These are phyloP conservation scores for Regulus satrapa DNA, from an alignment of 2,113 vertebrate species.

Conservation along the genomic window DNA sequence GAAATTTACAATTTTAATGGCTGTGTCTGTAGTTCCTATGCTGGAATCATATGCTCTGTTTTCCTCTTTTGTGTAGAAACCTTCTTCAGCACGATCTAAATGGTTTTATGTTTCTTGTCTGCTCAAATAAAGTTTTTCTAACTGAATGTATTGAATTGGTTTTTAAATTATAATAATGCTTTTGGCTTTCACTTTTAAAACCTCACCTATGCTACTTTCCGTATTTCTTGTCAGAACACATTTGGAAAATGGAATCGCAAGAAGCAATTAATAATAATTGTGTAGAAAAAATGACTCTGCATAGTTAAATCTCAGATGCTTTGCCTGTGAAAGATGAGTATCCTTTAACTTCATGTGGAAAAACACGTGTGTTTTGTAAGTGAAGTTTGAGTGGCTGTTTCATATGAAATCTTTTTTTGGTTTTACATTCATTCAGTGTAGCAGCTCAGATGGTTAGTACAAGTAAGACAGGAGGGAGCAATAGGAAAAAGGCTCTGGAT, in stretches of 20 bases:
- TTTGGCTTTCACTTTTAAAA: background rate
- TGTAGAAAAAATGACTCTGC: constrained; percentile 18
- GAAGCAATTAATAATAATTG: constrained; percentile 13
- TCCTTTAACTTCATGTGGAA: constrained; percentile 1
- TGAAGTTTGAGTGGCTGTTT: background rate
- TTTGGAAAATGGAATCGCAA: constrained; percentile 26
- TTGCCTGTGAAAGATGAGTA: constrained; percentile 8
- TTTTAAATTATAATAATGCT: background rate
- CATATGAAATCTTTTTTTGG: background rate
- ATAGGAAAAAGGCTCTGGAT: background rate
- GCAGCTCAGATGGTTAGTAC: background rate
- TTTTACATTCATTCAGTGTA: background rate
- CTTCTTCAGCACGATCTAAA: background rate
- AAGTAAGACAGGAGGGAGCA: background rate
- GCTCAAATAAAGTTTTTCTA: background rate
- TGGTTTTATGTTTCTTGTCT: background rate
- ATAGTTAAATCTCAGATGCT: background rate
- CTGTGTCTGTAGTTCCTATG: background rate
- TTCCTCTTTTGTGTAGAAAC: background rate
- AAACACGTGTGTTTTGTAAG: background rate
- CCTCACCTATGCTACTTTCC: background rate
- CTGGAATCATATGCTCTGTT: background rate
- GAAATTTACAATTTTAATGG: background rate
- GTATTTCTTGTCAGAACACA: background rate
- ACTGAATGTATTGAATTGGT: background rate